These are phyloP conservation scores for Trachymyrmex septentrionalis DNA, from an alignment of 1,140 invertebrate species.

Conservation along the genomic window DNA sequence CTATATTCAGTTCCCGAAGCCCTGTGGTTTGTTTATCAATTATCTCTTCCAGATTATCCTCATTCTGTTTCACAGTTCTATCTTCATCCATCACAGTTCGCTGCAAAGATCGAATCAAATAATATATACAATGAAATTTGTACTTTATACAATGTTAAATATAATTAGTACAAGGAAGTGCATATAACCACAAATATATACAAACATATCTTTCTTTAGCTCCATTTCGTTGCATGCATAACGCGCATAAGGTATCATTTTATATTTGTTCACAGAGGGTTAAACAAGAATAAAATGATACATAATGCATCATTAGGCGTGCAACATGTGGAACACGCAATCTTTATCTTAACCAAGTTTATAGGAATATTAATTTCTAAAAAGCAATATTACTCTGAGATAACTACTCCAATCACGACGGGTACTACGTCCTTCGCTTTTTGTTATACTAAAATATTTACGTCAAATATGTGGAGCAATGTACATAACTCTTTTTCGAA, in stretches of 20 bases:
- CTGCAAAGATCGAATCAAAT: not conserved
- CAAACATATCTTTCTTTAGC: not conserved
- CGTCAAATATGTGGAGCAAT: not conserved
- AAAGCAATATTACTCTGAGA: not conserved
- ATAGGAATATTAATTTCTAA: not conserved
- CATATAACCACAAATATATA: not conserved
- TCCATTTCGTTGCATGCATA: too few relatives aligned
- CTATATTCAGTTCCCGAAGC: not conserved
- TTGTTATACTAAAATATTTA: not conserved
- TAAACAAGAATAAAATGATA: too few relatives aligned
- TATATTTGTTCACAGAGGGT: too few relatives aligned
- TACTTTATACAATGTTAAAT: not conserved
- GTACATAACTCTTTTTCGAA: not conserved
- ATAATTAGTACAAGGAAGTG: not conserved
- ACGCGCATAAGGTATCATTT: too few relatives aligned
- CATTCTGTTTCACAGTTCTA: not conserved
- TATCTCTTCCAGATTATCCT: constrained; percentile 35
- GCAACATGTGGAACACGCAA: too few relatives aligned
- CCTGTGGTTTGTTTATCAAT: constrained; percentile 30
- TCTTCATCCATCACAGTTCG: not conserved
- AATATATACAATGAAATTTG: constrained; percentile 6
- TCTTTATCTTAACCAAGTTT: not conserved
- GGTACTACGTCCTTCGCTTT: not conserved
- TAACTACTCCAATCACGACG: not conserved
- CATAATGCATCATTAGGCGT: too few relatives aligned